Evolutionary conservation across 1,140 invertebrate species (phyloP).

Genomic region (Trypoxylus dichotomus): DNA sequence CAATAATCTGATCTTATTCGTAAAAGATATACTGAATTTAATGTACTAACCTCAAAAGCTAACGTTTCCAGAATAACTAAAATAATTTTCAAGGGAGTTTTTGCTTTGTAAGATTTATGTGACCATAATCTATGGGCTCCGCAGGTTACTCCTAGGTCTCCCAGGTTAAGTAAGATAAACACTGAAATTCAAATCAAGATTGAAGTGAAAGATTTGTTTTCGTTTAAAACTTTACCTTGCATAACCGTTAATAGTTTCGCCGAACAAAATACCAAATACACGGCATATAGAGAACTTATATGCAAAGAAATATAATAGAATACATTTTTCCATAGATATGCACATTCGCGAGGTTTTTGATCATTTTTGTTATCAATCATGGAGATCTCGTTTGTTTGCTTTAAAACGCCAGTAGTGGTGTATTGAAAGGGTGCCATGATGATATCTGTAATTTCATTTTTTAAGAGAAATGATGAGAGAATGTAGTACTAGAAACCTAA

Average conservation of each 20-base stretch:
- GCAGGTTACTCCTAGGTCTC: slow-evolving; percentile 65
- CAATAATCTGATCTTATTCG: too few species aligned
- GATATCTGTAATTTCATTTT: too few species aligned
- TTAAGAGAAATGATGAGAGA: too few species aligned
- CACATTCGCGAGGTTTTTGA: background rate
- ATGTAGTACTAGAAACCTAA: too few species aligned
- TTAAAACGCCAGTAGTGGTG: background rate
- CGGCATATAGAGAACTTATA: background rate
- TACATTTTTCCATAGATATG: background rate
- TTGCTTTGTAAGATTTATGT: slow-evolving; percentile 74
- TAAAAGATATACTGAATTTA: background rate
- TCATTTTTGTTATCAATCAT: background rate
- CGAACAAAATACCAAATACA: slow-evolving; percentile 18
- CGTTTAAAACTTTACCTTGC: background rate
- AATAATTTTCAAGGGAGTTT: slow-evolving; percentile 63
- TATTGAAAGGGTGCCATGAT: background rate
- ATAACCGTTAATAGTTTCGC: slow-evolving; percentile 28
- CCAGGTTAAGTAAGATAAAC: background rate
- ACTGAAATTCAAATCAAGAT: slow-evolving; percentile 9
- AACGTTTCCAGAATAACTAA: slow-evolving; percentile 54
- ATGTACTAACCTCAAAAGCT: slow-evolving; percentile 27
- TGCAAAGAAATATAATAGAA: slow-evolving; percentile 28
- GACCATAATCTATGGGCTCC: slow-evolving; percentile 75
- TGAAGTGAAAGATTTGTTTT: background rate
- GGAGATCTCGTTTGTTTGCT: background rate